Base-by-base conservation (phyloP, 2,797 vertebrate genomes). In the Ambastaia sidthimunki region DNA sequence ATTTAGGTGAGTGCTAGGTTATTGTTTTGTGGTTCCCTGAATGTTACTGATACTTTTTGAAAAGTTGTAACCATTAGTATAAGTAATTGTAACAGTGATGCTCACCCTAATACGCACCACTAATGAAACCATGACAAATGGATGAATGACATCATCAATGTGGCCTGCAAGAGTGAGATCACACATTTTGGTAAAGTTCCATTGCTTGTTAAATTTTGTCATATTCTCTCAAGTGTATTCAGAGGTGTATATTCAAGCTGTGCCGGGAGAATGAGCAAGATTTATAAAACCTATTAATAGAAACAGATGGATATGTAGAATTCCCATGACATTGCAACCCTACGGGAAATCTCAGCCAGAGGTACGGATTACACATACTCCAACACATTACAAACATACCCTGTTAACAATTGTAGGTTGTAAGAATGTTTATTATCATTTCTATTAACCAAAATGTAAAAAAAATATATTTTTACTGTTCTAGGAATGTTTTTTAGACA, bases 261-360 rank as follows among this genome's bases (percentile, higher is more conserved):
- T 63, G 9, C 13, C 9, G 2, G 16, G 41, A 52, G 4, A 50
- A 52, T 23, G 2, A 12, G 25, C 9, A 11, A 16, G 21, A 28
- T 57, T 75, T 66, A 41, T 67, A 41, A 1, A 28, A 7, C 37
- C n/a, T 76, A 19, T 68, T 68, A 44, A 47, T 28, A 18, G 73
- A 75, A 66, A 66, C 62, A 16, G 25, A 15, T 4, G 9, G n/a
- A 54, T 66, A 50, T 54, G 37, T 60, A 13, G 50, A 55, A 68
- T 76, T 76, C 62, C 62, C 63, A 67, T 7, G 7, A 68, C 28
- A 67, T 67, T 67, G 16, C 34, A 57, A 44, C 31, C 34, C 50
- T 67, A 48, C 31, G 18, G 50, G 31, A 68, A 68, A 21, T 59
- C 63, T 57, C 21, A 47, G 13, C 54, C 23, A 19, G 19, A 41